Percentiles rank a stretch among this genome's conserved stretches.
These are phyloP conservation scores for Drosophila murphyi DNA, from an alignment of 1,140 invertebrate species.

Conservation along the genomic window DNA sequence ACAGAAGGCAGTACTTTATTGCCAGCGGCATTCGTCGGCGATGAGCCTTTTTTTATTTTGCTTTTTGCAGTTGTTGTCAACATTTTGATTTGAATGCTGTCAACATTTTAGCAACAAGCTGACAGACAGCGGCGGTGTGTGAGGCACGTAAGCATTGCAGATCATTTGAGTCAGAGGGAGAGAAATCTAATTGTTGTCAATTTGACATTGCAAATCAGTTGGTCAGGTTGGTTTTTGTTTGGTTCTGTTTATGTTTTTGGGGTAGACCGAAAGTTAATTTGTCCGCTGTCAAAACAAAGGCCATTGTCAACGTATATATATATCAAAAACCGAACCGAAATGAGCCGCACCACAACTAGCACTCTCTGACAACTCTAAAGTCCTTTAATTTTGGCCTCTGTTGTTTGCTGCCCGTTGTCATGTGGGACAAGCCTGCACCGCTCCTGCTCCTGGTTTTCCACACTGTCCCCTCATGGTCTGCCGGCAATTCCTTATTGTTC, in stretches of 20 bases:
- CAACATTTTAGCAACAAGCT: conserved; percentile 67
- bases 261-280: conserved; percentile 36
- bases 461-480: background rate
- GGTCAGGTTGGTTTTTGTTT: conserved; percentile 37
- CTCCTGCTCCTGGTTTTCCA: background rate
- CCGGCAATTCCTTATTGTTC: conserved; percentile 8
- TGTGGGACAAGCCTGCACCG: conserved; percentile 1
- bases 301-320: conserved; percentile 8
- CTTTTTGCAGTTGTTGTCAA: conserved; percentile 41
- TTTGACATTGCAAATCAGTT: conserved; percentile 61
- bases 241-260: background rate
- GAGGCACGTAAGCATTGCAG: background rate
- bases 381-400: conserved; percentile 27
- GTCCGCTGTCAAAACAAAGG: conserved; percentile 13
- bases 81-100: conserved; percentile 78
- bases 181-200: conserved; percentile 73
- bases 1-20: conserved; percentile 7
- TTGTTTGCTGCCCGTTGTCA: conserved; percentile 18
- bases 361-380: conserved; percentile 2
- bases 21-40: conserved; percentile 30
- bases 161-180: conserved; percentile 30
- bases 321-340: background rate
- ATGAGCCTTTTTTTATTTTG: background rate
- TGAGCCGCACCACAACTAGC: background rate
- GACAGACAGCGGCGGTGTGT: conserved; percentile 41